These are phyloP conservation scores for Capra hircus DNA, from an alignment of 2,113 vertebrate species.

Conservation along the genomic window DNA sequence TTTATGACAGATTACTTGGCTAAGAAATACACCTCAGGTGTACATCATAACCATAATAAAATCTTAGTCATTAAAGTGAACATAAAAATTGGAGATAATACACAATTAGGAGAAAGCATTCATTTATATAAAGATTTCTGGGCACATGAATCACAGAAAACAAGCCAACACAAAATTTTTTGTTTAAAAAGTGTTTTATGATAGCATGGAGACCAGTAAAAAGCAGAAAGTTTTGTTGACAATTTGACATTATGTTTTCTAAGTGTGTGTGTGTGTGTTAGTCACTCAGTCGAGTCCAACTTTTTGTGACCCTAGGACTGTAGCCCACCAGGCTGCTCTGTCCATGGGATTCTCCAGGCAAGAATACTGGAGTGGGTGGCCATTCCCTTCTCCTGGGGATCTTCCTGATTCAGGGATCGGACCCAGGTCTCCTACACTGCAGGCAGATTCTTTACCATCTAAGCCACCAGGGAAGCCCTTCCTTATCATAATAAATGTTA, in stretches of 20 bases:
- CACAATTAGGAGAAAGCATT: slow-evolving; percentile 1
- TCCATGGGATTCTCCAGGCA: neutral
- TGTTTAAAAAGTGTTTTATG: neutral
- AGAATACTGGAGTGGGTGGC: neutral
- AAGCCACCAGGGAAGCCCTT: neutral
- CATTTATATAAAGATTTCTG: neutral
- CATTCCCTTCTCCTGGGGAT: neutral
- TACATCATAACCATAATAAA: neutral
- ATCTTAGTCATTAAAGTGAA: neutral
- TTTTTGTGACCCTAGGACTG: neutral
- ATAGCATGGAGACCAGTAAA: neutral
- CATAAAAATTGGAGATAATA: slow-evolving; percentile 8
- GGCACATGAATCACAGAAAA: neutral
- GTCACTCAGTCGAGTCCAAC: neutral
- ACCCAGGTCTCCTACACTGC: neutral
- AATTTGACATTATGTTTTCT: neutral
- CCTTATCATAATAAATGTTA: neutral
- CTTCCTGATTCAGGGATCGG: neutral
- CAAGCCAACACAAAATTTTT: neutral
- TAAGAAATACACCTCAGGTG: neutral
- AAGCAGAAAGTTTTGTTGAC: neutral
- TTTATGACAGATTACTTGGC: neutral
- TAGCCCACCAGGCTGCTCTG: neutral
- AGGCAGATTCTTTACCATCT: neutral
- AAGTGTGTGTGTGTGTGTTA: neutral